Evolutionary conservation across 2,797 vertebrate species (phyloP), one percentile per base, ranked within the genome.

Genomic region (Arremon aurantiirostris): DNA sequence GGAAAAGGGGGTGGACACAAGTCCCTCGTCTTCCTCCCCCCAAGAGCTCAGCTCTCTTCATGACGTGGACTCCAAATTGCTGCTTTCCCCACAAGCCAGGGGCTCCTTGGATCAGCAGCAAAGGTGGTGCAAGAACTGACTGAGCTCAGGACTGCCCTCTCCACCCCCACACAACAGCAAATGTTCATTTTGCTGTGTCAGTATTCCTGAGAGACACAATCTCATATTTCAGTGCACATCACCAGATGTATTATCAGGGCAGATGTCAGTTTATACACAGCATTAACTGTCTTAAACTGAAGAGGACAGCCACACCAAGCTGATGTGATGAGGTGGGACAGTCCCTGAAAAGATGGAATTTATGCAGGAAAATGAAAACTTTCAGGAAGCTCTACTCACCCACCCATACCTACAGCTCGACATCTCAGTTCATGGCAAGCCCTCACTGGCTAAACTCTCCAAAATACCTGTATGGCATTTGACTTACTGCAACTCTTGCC

Each of bases 391-490:
- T 92, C 28, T 91, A 35, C 82, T 95, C 60, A 86, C 50, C 61
- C 49, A 61, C 32, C 52, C 23, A 24, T 37, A 32, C 50, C 68
- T 68, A 82, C n/a, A 90, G 42, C 30, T 64, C 70, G 55, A 78
- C 8, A 20, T 37, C 46, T 87, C 7, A 0, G 15, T 39, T 79
- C 24, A 17, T 24, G 69, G 71, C 89, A 91, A 41, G 59, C 16
- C 28, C 35, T 53, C 75, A 68, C 39, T 92, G 32, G n/a, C 79
- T 85, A 90, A 87, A 49, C 19, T 13, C 66, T 77, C 16, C 87
- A 82, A 85, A 96, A 86, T 66, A 89, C 78, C 91, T 84, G 85
- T 30, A 70, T 55, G 20, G 34, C 47, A 82, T 93, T 93, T 93
- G 47, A 82, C 34, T 61, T 89, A 68, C 80, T 82, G 39, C 69